Conservation (phyloP, 2,797 vertebrate species). For the Trematomus bernacchii region DNA sequence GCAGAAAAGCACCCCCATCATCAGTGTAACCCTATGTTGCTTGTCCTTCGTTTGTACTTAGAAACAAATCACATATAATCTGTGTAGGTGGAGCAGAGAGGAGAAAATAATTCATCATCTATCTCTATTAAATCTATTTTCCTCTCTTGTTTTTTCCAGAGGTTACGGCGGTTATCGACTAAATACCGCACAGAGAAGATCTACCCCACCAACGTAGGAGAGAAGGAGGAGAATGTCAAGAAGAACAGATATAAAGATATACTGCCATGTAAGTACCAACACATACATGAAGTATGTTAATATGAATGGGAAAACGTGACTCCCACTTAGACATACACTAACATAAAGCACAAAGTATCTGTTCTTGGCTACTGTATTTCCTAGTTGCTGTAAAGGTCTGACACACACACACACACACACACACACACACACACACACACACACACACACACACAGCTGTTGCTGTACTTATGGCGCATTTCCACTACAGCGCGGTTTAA, state of each 20-base stretch:
- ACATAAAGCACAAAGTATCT: too few relatives aligned
- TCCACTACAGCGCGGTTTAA: too few relatives aligned
- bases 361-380: too few relatives aligned
- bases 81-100: neutral
- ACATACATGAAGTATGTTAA: neutral
- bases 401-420: neutral
- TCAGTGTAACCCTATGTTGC: neutral
- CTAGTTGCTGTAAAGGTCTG: too few relatives aligned
- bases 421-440: neutral
- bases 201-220: conserved; percentile 95
- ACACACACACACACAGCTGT: conserved; percentile 8
- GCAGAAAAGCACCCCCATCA: neutral
- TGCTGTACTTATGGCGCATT: conserved; percentile 6
- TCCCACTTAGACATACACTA: neutral
- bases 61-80: neutral
- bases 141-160: conserved; percentile 80
- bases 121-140: neutral
- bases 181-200: conserved; percentile 99
- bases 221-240: conserved; percentile 98
- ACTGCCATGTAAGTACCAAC: conserved; percentile 91
- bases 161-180: conserved; percentile 95
- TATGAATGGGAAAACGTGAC: neutral
- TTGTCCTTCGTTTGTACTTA: neutral
- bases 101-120: neutral
- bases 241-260: conserved; percentile 99